Conservation (phyloP, 2,888 invertebrate genomes). For the Aporophyla nigra region DNA sequence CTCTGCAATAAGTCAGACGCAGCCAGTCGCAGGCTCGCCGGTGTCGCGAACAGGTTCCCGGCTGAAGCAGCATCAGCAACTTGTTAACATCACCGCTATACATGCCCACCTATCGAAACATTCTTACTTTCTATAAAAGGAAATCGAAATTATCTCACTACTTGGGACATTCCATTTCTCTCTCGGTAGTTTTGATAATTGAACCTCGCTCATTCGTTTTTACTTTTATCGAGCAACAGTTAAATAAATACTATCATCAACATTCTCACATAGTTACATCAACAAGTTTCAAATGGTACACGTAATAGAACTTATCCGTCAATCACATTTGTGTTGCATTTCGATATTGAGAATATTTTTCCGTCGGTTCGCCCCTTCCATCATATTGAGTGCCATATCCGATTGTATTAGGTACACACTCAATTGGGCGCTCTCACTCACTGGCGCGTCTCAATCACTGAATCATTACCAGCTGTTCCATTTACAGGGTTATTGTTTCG, state of each 20-base stretch:
- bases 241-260: constrained; percentile 74
- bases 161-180: constrained; percentile 89
- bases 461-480: constrained; percentile 79
- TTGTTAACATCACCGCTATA: constrained; percentile 78
- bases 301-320: constrained; percentile 49
- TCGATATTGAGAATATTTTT: constrained; percentile 63
- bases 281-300: constrained; percentile 45
- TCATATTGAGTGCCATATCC: constrained; percentile 79
- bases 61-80: constrained; percentile 72
- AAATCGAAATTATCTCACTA: constrained; percentile 89
- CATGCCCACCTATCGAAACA: constrained; percentile 82
- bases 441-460: constrained; percentile 76
- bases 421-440: constrained; percentile 78
- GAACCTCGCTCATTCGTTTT: constrained; percentile 79
- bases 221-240: constrained; percentile 79
- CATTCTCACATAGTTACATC: constrained; percentile 72
- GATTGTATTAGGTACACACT: constrained; percentile 79
- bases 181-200: constrained; percentile 87
- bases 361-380: constrained; percentile 70
- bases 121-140: constrained; percentile 90
- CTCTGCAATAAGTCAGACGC: constrained; percentile 65
- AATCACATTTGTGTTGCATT: constrained; percentile 57
- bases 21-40: constrained; percentile 63
- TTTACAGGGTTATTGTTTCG: constrained; percentile 82
- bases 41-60: constrained; percentile 75